Evolutionary conservation across 2,113 vertebrate species (phyloP).

Genomic region (Osmerus eperlanus): DNA sequence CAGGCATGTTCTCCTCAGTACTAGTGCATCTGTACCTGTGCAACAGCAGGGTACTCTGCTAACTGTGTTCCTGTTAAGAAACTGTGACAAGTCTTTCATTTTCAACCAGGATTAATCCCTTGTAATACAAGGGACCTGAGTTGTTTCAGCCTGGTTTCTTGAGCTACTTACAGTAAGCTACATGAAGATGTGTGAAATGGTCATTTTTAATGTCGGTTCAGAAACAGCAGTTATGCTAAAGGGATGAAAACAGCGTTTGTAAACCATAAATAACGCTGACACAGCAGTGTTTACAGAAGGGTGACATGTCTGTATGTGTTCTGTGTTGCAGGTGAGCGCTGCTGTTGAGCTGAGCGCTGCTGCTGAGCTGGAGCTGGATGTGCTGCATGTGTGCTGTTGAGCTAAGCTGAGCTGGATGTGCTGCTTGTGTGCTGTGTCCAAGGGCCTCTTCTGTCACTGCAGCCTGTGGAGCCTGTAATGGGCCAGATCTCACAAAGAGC

Average conservation of each 20-base stretch:
- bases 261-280: neutral
- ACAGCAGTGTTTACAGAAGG: neutral
- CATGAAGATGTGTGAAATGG: no score
- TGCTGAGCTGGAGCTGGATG: slow-evolving; percentile 6
- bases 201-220: no score
- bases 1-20: no score
- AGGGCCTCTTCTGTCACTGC: slow-evolving; percentile 62
- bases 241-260: neutral
- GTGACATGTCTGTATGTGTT: neutral
- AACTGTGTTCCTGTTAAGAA: no score
- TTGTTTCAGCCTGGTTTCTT: no score
- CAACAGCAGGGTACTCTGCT: no score
- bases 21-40: no score
- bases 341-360: slow-evolving; percentile 30
- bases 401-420: slow-evolving; percentile 21
- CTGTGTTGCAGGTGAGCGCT: slow-evolving; percentile 58
- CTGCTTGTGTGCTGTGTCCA: slow-evolving; percentile 58
- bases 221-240: no score
- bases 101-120: no score
- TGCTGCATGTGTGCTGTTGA: slow-evolving; percentile 57
- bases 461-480: slow-evolving; percentile 88
- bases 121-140: no score
- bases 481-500: slow-evolving; percentile 85
- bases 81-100: no score
- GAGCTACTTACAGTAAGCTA: no score